Base-by-base conservation (phyloP, 2,113 vertebrate species). In the Salvelinus fontinalis region DNA sequence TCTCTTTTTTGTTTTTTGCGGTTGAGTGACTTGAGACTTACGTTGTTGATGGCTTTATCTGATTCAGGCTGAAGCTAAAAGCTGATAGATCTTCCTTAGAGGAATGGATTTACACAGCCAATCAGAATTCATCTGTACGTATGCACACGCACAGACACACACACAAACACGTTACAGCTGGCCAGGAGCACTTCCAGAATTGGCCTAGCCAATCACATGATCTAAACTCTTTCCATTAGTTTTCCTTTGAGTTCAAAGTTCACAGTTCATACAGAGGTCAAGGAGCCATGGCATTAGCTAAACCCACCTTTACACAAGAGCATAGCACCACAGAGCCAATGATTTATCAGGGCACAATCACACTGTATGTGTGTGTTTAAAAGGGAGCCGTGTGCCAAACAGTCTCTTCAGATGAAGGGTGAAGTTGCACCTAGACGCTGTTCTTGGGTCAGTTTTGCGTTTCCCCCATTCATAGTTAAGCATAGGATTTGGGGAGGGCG, bases 11-110 rank as follows among this genome's bases (percentile, higher is more conserved):
- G 26, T 68, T 68, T 73, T 75, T 71, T 65, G 74, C 67, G 67
- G 65, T 81, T 76, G 79, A 83, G 80, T 74, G 85, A 86, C 73
- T 44, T 44, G 77, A 90, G 51, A 85, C 49, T 71, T 82, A 22
- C 79, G 73, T 76, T 27, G 81, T 70, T 84, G 85, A 51, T 83
- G 76, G 80, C 77, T 78, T 81, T 74, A 75, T 51, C 75, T 72
- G 71, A 86, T 81, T 78, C 75, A 26, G 18, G 44, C 80, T 85
- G 87, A 86, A 64, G 73, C 76, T 69, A 57, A 62, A 68, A 75
- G 66, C 51, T 73, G 57, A 66, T 85, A 81, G 77, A 78, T 84
- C 73, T 85, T 67, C 39, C 60, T 49, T 64, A 20, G 66, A 71
- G 27, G 12, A 54, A 66, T 73, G 68, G 65, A 74, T 76, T 83